Base-by-base conservation (phyloP, 2,888 invertebrate species). In the Sipha maydis region DNA sequence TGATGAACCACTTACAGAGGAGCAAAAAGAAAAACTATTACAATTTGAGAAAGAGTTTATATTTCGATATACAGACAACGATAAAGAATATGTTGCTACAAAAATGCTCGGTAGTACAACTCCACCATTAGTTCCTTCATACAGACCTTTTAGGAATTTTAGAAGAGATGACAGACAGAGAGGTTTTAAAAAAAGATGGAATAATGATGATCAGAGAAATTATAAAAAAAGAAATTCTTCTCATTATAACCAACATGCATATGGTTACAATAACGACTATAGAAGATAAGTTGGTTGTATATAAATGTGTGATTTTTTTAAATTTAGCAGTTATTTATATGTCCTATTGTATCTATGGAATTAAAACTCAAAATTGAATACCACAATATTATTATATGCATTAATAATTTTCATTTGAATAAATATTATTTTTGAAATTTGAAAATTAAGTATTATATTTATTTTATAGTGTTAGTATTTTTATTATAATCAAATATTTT, bases 31-130 rank as follows among this genome's bases (percentile, higher is more conserved):
- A 75, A 73, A 28, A 7, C 41, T 88, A 88, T 61, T 73, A 28
- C 21, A 73, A 75, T 80, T 88, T 41, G 80, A 88, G 0, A 25
- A 88, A 11, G 73, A 56, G 31, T 88, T 88, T 88, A 28, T 11
- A 8, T 90, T 95, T 82, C 86, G 90, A 77, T 90, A 92, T 90
- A 94, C 95, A 69, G 94, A 94, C 61, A 93, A 93, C 14, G 95
- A 95, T 92, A 92, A 92, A 78, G 94, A 94, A 84, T 95, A 94
- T 91, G 93, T 94, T 92, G 92, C 90, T 61, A 83, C 82, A 17
- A 75, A 89, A 82, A 77, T 77, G 25, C 73, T 86, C n/a, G 89
- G 85, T 28, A 83, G 80, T 78, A 38, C 85, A 48, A 41, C 48
- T 17, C 90, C 90, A 17, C 90, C 90, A 17, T 89, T 90, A 61